These are phyloP conservation scores for Cerastis rubricosa DNA, from an alignment of 2,888 invertebrate species.

Conservation along the genomic window DNA sequence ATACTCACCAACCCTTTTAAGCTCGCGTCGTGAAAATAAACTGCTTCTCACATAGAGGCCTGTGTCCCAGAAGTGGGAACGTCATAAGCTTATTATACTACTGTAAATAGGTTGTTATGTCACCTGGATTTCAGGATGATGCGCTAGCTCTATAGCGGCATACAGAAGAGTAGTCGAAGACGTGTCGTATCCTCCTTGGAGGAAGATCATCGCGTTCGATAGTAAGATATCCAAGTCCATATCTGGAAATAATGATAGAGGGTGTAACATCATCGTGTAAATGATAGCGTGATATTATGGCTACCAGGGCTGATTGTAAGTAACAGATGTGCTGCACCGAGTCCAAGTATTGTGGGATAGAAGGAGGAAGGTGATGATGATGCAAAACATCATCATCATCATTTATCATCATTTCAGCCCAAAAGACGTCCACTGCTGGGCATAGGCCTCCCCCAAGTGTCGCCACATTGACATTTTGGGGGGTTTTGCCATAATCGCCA, in stretches of 20 bases:
- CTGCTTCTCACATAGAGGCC: background rate
- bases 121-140: conserved; percentile 75
- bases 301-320: background rate
- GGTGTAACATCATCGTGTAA: background rate
- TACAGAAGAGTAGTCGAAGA: conserved; percentile 69
- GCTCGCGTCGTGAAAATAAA: background rate
- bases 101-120: background rate
- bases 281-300: background rate
- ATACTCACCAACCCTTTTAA: background rate
- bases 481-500: no score
- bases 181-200: conserved; percentile 82
- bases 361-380: background rate
- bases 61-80: background rate
- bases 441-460: no score
- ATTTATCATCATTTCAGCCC: no score
- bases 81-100: background rate
- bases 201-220: conserved; percentile 79
- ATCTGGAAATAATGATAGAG: conserved; percentile 63
- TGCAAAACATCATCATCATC: background rate
- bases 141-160: conserved; percentile 74
- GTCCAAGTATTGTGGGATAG: background rate
- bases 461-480: no score
- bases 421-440: no score
- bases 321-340: background rate
- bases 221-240: conserved; percentile 75